Evolutionary conservation across 2,888 invertebrate genomes (phyloP).

Genomic region (Cantharis rufa): DNA sequence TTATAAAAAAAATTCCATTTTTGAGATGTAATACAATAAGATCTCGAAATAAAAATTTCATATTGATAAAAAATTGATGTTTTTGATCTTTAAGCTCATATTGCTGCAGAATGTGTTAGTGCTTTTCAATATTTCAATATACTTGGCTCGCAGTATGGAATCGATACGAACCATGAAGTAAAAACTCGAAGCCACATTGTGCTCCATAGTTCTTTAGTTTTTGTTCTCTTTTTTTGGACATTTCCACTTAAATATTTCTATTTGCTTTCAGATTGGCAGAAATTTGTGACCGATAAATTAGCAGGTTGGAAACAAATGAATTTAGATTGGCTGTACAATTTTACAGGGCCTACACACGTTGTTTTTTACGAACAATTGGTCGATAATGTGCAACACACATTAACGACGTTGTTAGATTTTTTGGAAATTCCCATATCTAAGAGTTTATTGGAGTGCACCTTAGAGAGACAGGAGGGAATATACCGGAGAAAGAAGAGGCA

Average conservation of each 20-base stretch:
- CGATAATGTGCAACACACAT: constrained; percentile 60
- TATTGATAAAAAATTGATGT: neutral
- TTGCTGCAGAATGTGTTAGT: neutral
- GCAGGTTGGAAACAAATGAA: constrained; percentile 72
- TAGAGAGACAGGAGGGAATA: constrained; percentile 63
- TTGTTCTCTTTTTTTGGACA: neutral
- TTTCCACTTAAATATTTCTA: neutral
- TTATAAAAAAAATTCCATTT: neutral
- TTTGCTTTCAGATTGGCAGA: constrained; percentile 67
- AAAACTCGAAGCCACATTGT: neutral
- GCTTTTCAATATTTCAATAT: neutral
- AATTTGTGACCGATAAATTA: constrained; percentile 70
- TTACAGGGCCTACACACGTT: constrained; percentile 69
- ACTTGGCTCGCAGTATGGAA: neutral
- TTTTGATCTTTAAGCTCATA: neutral
- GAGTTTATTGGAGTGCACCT: constrained; percentile 47
- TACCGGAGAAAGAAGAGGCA: constrained; percentile 70
- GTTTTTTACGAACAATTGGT: constrained; percentile 66
- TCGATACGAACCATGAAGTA: neutral
- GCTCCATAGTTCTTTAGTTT: neutral
- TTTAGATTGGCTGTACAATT: constrained; percentile 71
- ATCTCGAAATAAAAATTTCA: neutral
- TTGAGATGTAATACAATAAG: neutral
- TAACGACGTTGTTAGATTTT: constrained; percentile 60
- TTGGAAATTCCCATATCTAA: constrained; percentile 37